phyloP scores from a whole-genome alignment of 2,888 invertebrate genomes.

The Mycalesis mineus region DNA sequence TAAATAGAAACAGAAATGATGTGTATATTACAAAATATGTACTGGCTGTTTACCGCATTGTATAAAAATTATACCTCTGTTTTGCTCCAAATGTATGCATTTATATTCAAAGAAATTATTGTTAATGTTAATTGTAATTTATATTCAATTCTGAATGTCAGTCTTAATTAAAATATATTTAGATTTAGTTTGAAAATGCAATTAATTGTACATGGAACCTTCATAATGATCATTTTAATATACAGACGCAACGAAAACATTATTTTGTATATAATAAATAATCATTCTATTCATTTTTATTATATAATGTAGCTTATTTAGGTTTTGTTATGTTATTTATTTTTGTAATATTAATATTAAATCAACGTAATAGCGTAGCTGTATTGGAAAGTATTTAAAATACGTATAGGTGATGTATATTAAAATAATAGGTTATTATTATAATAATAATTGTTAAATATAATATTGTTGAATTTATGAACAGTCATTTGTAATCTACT shows the following conservation, averaged over 20 bases:
- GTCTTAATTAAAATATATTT: too few relatives aligned
- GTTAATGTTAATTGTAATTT: too few relatives aligned
- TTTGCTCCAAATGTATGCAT: too few relatives aligned
- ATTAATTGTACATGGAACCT: background rate
- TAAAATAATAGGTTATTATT: conserved; percentile 44
- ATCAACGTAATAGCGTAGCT: conserved; percentile 12
- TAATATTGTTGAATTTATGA: conserved; percentile 70
- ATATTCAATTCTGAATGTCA: too few relatives aligned
- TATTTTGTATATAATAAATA: conserved; percentile 19
- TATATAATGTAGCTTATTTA: conserved; percentile 12
- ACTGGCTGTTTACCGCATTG: too few relatives aligned
- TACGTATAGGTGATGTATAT: conserved; percentile 31
- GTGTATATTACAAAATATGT: too few relatives aligned
- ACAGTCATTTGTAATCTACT: conserved; percentile 56
- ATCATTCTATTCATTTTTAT: too few relatives aligned
- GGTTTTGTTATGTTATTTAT: conserved; percentile 12
- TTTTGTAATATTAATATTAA: conserved; percentile 21
- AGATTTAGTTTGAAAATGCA: too few relatives aligned
- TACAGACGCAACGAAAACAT: background rate
- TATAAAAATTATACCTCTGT: too few relatives aligned
- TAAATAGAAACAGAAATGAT: too few relatives aligned
- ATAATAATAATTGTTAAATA: conserved; percentile 67
- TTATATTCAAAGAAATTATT: too few relatives aligned
- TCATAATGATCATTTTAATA: background rate
- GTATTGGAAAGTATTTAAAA: conserved; percentile 4